phyloP scores from a whole-genome alignment of 2,113 vertebrate genomes.

The Rissa tridactyla region DNA sequence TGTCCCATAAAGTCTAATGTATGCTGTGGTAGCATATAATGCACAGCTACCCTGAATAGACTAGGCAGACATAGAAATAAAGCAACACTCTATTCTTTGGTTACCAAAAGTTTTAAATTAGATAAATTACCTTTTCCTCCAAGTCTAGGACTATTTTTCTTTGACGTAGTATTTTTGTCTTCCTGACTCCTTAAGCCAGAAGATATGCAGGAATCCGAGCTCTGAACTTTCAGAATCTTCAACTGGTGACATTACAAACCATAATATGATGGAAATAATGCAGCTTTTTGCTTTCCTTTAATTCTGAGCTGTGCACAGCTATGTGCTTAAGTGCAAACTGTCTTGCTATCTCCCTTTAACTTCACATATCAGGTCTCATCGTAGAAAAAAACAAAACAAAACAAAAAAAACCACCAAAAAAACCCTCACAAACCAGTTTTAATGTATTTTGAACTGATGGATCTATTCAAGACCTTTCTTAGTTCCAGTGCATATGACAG shows the following conservation, averaged over 20 bases:
- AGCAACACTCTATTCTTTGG: background rate
- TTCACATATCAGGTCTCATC: background rate
- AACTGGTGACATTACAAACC: background rate
- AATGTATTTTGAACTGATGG: background rate
- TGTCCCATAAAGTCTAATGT: background rate
- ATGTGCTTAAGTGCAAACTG: background rate
- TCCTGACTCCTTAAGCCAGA: background rate
- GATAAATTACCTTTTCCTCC: background rate
- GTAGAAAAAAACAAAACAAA: background rate
- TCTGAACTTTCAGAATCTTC: background rate
- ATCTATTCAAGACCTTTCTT: background rate
- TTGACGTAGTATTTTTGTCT: background rate
- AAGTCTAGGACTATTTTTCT: background rate
- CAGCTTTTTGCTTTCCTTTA: background rate
- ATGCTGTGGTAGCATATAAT: background rate
- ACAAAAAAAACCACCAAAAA: background rate
- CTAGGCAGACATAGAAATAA: background rate
- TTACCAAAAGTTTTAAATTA: background rate
- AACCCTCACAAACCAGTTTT: no score
- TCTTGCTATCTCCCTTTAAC: background rate
- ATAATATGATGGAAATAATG: background rate
- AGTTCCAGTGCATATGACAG: background rate
- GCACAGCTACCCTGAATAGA: background rate
- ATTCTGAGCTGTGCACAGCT: background rate
- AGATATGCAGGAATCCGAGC: background rate